Conservation (phyloP, 2,888 invertebrate species). For the Euproctis similis region DNA sequence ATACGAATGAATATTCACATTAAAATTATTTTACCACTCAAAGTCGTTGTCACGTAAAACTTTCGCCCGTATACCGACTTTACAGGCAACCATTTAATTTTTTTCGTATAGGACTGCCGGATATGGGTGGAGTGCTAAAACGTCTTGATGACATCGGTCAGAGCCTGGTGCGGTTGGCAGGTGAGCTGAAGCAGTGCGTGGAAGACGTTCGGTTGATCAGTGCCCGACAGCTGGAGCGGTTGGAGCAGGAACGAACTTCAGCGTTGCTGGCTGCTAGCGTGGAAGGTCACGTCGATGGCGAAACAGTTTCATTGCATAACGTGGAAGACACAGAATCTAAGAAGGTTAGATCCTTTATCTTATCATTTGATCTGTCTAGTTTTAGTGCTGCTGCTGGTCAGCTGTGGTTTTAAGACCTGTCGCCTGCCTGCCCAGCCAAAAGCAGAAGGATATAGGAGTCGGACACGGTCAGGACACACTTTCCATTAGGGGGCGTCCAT, state of each 20-base stretch:
- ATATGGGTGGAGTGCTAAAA: conserved; percentile 71
- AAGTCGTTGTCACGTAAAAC: too few relatives aligned
- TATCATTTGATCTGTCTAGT: too few relatives aligned
- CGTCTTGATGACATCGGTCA: conserved; percentile 82
- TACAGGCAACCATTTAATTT: too few relatives aligned
- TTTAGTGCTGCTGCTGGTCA: too few relatives aligned
- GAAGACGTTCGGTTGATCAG: conserved; percentile 83
- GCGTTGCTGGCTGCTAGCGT: conserved; percentile 81
- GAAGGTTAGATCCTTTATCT: conserved; percentile 73
- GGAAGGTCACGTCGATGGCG: conserved; percentile 78
- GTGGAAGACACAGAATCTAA: conserved; percentile 80
- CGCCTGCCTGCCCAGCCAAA: too few relatives aligned
- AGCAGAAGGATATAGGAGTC: too few relatives aligned
- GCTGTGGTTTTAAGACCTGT: too few relatives aligned
- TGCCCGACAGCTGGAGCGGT: conserved; percentile 78
- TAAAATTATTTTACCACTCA: too few relatives aligned
- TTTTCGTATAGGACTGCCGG: conserved; percentile 50
- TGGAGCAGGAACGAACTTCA: conserved; percentile 78
- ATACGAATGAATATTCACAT: too few relatives aligned
- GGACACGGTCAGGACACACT: too few relatives aligned
- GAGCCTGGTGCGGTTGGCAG: conserved; percentile 79
- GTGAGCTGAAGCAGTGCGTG: conserved; percentile 82
- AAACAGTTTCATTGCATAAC: conserved; percentile 55
- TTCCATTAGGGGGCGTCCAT: too few relatives aligned
- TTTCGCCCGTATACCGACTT: too few relatives aligned